Evolutionary conservation across 2,888 invertebrate species (phyloP).

Genomic region (Terebella lapidaria): DNA sequence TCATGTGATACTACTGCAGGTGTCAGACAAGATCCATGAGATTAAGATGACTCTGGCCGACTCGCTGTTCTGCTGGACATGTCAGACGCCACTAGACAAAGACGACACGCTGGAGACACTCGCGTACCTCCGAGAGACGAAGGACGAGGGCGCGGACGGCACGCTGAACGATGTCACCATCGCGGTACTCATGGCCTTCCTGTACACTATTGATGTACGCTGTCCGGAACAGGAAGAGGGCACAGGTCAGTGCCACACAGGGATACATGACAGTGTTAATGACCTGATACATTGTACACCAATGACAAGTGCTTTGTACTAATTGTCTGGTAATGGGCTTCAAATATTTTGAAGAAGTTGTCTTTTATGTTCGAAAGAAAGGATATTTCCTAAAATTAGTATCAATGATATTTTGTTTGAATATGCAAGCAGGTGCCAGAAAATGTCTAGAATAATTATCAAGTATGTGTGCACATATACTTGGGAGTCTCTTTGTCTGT

Average conservation of each 20-base stretch:
- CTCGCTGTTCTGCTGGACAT: conserved; percentile 71
- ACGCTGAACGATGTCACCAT: conserved; percentile 74
- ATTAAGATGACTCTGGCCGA: conserved; percentile 70
- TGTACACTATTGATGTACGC: conserved; percentile 79
- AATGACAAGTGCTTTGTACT: too few relatives aligned
- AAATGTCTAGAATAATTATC: too few relatives aligned
- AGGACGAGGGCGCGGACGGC: conserved; percentile 58
- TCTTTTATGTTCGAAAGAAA: too few relatives aligned
- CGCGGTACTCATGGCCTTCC: conserved; percentile 74
- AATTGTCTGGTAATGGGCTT: too few relatives aligned
- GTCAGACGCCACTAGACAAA: conserved; percentile 71
- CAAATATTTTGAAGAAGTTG: too few relatives aligned
- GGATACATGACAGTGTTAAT: too few relatives aligned
- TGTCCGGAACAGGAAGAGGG: conserved; percentile 58
- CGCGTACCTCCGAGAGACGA: conserved; percentile 36
- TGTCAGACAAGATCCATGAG: conserved; percentile 68
- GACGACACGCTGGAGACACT: conserved; percentile 61
- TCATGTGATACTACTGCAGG: too few relatives aligned
- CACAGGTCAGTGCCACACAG: conserved; percentile 38
- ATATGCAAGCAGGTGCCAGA: too few relatives aligned
- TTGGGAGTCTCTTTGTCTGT: too few relatives aligned
- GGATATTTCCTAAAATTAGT: background rate
- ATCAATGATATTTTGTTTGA: background rate
- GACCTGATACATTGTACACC: too few relatives aligned
- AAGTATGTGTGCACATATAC: too few relatives aligned